Evolutionary conservation across 2,113 vertebrate species (phyloP).

Genomic region (Sylvia atricapilla): DNA sequence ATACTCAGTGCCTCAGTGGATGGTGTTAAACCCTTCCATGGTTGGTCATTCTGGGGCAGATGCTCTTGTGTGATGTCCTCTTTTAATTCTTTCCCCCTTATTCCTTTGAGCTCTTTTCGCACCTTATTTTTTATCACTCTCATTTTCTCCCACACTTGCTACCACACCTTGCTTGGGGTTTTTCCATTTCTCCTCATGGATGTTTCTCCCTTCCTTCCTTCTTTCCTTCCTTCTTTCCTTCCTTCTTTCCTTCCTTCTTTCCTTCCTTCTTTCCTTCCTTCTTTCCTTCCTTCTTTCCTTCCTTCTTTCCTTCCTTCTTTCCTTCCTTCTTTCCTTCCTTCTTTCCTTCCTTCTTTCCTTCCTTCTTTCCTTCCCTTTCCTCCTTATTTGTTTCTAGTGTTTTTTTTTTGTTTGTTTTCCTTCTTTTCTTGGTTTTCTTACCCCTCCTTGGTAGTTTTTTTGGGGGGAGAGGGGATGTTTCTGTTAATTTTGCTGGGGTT

Average conservation of each 20-base stretch:
- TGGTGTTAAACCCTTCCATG: not conserved
- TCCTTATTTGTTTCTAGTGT: accelerated
- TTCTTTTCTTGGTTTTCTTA: too few species aligned
- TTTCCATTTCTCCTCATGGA: not conserved
- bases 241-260: too few species aligned
- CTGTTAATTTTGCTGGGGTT: not conserved
- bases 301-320: too few species aligned
- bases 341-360: too few species aligned
- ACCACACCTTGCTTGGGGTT: too few species aligned
- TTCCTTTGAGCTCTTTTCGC: not conserved
- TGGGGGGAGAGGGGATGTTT: accelerated
- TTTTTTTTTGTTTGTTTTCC: not conserved
- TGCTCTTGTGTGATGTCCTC: not conserved
- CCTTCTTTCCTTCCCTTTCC: not conserved
- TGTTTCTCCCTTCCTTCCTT: too few species aligned
- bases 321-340: too few species aligned
- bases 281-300: not conserved
- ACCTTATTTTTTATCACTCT: not conserved
- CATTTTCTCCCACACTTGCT: not conserved
- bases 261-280: too few species aligned
- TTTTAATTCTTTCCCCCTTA: not conserved
- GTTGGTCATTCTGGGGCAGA: not conserved
- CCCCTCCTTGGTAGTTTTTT: too few species aligned
- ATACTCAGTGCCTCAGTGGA: not conserved
- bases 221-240: not conserved